phyloP scores from a whole-genome alignment of 30 jellyfish, hydroid and myxozoan genomes.

The Turritopsis rubra region DNA sequence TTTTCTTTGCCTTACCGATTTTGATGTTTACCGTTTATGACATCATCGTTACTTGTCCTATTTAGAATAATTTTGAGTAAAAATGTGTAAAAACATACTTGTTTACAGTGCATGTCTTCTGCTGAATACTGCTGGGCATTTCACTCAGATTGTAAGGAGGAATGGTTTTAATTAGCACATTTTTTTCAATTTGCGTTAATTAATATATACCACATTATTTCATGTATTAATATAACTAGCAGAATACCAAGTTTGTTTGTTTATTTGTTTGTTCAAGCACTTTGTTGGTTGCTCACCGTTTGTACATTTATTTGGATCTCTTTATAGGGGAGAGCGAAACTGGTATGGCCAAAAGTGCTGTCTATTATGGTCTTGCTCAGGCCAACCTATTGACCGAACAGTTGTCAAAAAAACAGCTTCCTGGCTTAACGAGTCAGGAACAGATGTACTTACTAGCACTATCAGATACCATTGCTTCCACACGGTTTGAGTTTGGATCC shows the following conservation, averaged over 20 bases:
- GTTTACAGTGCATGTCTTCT: conserved; percentile 72
- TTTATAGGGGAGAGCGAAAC: conserved; percentile 37
- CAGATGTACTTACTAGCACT: conserved; percentile 86
- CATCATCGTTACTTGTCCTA: no score
- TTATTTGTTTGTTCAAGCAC: no score
- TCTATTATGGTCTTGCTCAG: conserved; percentile 85
- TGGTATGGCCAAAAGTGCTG: conserved; percentile 79
- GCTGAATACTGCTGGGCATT: conserved; percentile 97
- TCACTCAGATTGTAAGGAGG: conserved; percentile 96
- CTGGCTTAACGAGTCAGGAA: conserved; percentile 85
- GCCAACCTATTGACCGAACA: conserved; percentile 73
- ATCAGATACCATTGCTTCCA: conserved; percentile 95
- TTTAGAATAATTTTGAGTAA: no score
- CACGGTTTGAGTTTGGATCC: conserved; percentile 72
- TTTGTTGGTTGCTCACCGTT: no score
- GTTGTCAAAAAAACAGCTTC: conserved; percentile 64
- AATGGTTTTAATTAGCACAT: no score
- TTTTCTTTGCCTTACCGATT: no score
- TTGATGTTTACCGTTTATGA: no score
- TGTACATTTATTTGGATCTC: neutral
- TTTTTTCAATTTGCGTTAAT: no score
- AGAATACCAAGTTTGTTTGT: no score
- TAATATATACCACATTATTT: no score
- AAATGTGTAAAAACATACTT: no score
- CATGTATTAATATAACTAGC: no score